Evolutionary conservation across 2,797 vertebrate genomes (phyloP).

Genomic region (Strix occidentalis): DNA sequence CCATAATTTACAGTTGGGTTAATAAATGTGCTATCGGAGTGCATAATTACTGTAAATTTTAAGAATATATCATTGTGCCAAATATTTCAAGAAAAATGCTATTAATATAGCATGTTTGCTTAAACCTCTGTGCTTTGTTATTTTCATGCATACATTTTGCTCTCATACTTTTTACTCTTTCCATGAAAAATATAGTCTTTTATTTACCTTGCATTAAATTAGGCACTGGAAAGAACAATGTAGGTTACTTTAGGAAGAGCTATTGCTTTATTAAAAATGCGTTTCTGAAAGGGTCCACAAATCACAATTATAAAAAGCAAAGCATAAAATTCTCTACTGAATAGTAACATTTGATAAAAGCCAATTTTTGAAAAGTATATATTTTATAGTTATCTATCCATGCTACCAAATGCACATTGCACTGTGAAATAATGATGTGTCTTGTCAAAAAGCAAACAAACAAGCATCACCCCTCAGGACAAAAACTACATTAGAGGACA

Average conservation of each 20-base stretch:
- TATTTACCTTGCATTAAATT: conserved; percentile 66
- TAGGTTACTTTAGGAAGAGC: conserved; percentile 56
- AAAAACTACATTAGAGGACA: conserved; percentile 55
- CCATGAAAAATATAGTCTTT: conserved; percentile 50
- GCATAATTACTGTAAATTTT: conserved; percentile 25
- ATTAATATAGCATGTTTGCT: conserved; percentile 25
- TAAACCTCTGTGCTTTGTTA: conserved; percentile 14
- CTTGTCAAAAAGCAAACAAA: conserved; percentile 56
- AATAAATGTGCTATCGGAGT: not conserved
- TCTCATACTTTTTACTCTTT: conserved; percentile 33
- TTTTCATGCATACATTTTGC: conserved; percentile 43
- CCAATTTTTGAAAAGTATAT: conserved; percentile 47
- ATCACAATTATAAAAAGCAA: conserved; percentile 69
- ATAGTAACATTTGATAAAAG: conserved; percentile 61
- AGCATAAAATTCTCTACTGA: conserved; percentile 54
- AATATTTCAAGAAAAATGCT: conserved; percentile 24
- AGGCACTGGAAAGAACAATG: conserved; percentile 60
- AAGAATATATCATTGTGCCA: not conserved
- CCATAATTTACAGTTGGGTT: conserved; percentile 16
- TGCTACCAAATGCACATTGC: conserved; percentile 27
- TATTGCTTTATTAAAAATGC: conserved; percentile 71
- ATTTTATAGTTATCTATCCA: conserved; percentile 44
- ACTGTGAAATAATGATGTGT: conserved; percentile 51
- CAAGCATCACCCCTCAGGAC: conserved; percentile 48
- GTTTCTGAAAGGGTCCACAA: conserved; percentile 37